A percentile compares a stretch with the other conserved stretches of the same genome.
phyloP scores from a whole-genome alignment of 23 tunicate genomes.

The Oikopleura vanhoeffeni region DNA sequence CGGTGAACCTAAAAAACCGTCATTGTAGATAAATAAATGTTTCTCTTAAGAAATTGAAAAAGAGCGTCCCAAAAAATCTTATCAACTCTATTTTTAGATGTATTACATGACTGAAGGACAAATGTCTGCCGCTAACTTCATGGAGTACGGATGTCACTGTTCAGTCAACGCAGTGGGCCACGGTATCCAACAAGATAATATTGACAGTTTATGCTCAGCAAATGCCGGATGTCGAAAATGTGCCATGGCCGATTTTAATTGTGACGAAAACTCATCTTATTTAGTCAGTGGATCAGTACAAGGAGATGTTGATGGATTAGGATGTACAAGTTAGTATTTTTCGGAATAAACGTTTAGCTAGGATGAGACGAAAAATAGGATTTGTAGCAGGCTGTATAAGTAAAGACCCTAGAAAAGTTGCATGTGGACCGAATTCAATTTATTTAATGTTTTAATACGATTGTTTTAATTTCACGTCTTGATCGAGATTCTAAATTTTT shows the following conservation, averaged over 20 bases:
- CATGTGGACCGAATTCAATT: too few relatives aligned
- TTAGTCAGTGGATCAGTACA: background rate
- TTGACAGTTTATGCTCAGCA: background rate
- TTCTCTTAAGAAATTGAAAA: too few relatives aligned
- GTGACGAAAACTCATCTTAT: background rate
- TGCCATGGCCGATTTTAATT: background rate
- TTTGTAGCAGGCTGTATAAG: too few relatives aligned
- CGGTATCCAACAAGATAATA: background rate
- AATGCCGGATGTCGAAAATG: background rate
- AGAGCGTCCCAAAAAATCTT: too few relatives aligned
- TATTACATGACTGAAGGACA: background rate
- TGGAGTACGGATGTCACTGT: background rate
- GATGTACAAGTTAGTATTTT: background rate
- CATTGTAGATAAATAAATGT: too few relatives aligned
- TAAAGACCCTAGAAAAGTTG: too few relatives aligned
- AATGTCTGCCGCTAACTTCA: background rate
- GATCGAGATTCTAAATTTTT: too few relatives aligned
- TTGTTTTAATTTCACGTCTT: too few relatives aligned
- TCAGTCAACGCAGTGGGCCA: background rate
- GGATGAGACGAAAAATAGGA: too few relatives aligned
- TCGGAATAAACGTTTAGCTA: too few relatives aligned
- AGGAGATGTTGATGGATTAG: background rate
- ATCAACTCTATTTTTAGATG: background rate
- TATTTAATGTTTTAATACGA: too few relatives aligned
- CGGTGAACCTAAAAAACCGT: too few relatives aligned